A percentile compares a stretch with the other conserved stretches of the same genome.
These are phyloP conservation scores for Ispidina lecontei DNA, from an alignment of 2,797 vertebrate genomes.

Conservation along the genomic window DNA sequence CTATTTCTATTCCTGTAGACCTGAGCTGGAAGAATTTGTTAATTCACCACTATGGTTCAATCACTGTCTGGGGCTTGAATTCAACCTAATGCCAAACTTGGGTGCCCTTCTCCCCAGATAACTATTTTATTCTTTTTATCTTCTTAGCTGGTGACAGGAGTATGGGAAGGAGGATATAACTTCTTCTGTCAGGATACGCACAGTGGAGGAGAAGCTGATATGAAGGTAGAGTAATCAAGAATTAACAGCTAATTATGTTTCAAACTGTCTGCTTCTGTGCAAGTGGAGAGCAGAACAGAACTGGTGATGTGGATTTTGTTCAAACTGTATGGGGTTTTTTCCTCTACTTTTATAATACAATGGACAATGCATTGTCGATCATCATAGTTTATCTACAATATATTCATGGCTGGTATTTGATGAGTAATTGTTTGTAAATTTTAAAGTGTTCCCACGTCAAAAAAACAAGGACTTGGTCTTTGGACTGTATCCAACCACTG, in stretches of 20 bases:
- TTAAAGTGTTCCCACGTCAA: neutral
- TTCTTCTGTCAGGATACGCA: constrained; percentile 94
- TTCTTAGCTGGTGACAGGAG: constrained; percentile 86
- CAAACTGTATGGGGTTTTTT: neutral
- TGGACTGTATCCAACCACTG: neutral
- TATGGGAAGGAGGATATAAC: constrained; percentile 89
- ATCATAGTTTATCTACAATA: neutral
- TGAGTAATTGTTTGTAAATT: neutral
- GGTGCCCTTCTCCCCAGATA: neutral
- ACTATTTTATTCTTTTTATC: neutral
- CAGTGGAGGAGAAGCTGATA: constrained; percentile 86
- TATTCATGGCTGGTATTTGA: neutral
- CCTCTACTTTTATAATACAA: neutral
- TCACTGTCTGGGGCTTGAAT: neutral
- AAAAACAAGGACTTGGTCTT: neutral
- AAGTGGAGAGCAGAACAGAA: neutral
- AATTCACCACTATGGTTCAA: accelerated
- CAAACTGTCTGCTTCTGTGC: neutral
- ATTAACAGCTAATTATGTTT: neutral
- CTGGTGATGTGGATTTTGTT: neutral
- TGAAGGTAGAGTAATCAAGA: constrained; percentile 81
- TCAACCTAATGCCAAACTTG: neutral
- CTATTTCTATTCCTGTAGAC: neutral
- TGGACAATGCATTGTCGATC: neutral
- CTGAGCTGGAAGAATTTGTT: neutral